Conservation (phyloP, 2,797 vertebrate genomes). For the Acanthurus tractus region DNA sequence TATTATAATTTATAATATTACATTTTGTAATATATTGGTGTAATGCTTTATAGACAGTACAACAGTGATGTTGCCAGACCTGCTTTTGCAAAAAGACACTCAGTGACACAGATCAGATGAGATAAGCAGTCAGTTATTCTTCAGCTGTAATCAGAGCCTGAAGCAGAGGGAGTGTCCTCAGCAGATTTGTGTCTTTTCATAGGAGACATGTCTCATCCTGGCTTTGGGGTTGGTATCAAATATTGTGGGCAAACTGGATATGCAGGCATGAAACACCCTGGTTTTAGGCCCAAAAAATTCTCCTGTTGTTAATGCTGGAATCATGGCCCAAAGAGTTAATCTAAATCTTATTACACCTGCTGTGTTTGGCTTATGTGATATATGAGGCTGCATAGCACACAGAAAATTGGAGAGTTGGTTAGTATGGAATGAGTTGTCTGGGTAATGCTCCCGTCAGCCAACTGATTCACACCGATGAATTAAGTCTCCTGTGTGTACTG, state of each 20-base stretch:
- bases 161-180: conserved; percentile 19
- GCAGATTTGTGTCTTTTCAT: conserved; percentile 14
- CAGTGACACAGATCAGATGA: conserved; percentile 6
- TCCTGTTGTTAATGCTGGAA: neutral
- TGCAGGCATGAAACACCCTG: conserved; percentile 42
- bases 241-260: conserved; percentile 50
- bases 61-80: neutral
- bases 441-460: neutral
- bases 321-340: neutral
- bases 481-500: conserved; percentile 40
- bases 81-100: conserved; percentile 18
- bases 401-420: neutral
- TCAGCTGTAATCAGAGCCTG: conserved; percentile 24
- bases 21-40: neutral
- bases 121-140: conserved; percentile 22
- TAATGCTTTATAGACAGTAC: neutral
- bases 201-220: too few species aligned
- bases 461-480: conserved; percentile 7
- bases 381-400: neutral
- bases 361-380: conserved; percentile 10
- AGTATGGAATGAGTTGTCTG: neutral
- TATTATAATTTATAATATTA: neutral
- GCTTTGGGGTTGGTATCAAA: conserved; percentile 39
- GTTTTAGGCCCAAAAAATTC: neutral
- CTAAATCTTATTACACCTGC: conserved; percentile 6